Conservation (phyloP, 1,140 invertebrate species). For the Sarcophaga peregrina region DNA sequence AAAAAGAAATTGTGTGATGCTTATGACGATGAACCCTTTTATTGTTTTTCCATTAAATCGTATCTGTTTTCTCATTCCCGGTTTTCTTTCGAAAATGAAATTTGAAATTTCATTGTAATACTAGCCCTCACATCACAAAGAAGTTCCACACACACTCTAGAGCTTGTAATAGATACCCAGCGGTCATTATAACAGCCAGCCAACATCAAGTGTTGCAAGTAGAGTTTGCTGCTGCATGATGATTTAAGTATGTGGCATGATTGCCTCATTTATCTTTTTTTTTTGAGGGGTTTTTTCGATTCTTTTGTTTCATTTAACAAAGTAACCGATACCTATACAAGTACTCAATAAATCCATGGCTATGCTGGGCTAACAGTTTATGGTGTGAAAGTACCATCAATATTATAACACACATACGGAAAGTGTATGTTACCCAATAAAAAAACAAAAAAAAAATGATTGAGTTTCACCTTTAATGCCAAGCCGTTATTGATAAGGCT, state of each 20-base stretch:
- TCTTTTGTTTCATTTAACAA: neutral
- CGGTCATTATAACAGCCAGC: conserved; percentile 15
- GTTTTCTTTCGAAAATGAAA: neutral
- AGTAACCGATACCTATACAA: neutral
- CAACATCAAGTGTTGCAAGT: neutral
- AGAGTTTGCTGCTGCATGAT: conserved; percentile 2
- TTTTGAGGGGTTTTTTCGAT: neutral
- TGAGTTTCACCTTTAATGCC: neutral
- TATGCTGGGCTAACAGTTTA: neutral
- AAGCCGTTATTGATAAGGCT: too few species aligned
- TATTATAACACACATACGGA: conserved; percentile 17
- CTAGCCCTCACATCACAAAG: too few species aligned
- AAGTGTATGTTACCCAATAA: neutral
- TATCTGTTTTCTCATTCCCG: neutral
- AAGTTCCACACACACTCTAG: neutral
- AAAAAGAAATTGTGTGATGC: neutral
- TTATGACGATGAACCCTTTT: conserved; percentile 28
- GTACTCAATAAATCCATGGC: neutral
- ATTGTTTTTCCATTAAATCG: conserved; percentile 38
- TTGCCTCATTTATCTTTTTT: conserved; percentile 36
- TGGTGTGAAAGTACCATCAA: conserved; percentile 21
- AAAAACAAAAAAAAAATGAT: neutral
- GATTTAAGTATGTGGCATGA: conserved; percentile 38
- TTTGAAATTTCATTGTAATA: too few species aligned
- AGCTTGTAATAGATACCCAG: conserved; percentile 31